phyloP scores from a whole-genome alignment of 1,140 invertebrate genomes.

The Antheraea mylitta region DNA sequence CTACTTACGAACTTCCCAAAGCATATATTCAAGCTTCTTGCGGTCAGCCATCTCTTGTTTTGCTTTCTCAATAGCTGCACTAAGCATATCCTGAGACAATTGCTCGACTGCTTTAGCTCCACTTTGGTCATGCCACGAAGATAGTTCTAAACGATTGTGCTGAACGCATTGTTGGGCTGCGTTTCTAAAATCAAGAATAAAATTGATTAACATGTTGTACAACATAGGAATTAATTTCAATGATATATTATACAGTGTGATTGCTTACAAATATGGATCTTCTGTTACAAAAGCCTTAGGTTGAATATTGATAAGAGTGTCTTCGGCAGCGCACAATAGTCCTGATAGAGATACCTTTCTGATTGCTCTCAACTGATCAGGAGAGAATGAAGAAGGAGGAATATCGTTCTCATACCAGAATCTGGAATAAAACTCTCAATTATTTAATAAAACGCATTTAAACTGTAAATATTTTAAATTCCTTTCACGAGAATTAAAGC shows the following conservation, averaged over 20 bases:
- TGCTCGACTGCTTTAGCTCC: slow-evolving; percentile 64
- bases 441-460: neutral
- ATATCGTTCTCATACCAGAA: slow-evolving; percentile 98
- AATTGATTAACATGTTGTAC: neutral
- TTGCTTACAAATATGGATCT: slow-evolving; percentile 89
- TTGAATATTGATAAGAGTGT: slow-evolving; percentile 83
- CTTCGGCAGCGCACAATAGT: slow-evolving; percentile 90
- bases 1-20: slow-evolving; percentile 83
- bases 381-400: slow-evolving; percentile 90
- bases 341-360: slow-evolving; percentile 90
- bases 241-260: neutral
- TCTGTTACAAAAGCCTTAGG: slow-evolving; percentile 93
- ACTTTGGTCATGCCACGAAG: slow-evolving; percentile 81
- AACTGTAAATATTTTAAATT: too few species aligned
- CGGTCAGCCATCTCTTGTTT: slow-evolving; percentile 85
- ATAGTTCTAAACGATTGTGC: slow-evolving; percentile 82
- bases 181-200: slow-evolving; percentile 79
- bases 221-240: neutral
- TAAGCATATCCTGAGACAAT: slow-evolving; percentile 78
- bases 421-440: slow-evolving; percentile 58
- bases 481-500: too few species aligned
- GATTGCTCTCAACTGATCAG: slow-evolving; percentile 92
- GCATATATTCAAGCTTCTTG: slow-evolving; percentile 87
- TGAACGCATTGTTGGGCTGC: slow-evolving; percentile 88
- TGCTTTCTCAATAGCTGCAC: slow-evolving; percentile 86